phyloP scores from a whole-genome alignment of 2,113 vertebrate genomes.

The Galbula dea region DNA sequence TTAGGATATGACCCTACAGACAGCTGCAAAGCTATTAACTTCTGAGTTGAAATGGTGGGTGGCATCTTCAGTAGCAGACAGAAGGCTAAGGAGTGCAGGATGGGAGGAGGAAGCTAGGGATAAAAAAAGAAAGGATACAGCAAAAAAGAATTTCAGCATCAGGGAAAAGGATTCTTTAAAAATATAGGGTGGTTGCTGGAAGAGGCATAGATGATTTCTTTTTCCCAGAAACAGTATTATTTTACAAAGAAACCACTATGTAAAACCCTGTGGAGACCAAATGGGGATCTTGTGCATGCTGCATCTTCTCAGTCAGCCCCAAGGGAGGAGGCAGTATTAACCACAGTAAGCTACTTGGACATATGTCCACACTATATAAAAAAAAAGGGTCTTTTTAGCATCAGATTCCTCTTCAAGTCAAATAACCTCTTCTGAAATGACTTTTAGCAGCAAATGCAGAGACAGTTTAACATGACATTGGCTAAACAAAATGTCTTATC shows the following conservation, averaged over 20 bases:
- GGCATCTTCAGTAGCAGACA: fast-evolving
- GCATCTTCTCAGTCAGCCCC: background rate
- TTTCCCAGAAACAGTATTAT: background rate
- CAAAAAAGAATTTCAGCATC: background rate
- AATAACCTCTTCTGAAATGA: background rate
- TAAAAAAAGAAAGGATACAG: background rate
- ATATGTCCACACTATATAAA: background rate
- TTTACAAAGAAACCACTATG: fast-evolving
- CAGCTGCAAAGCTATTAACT: background rate
- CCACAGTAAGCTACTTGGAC: background rate
- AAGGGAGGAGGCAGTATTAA: background rate
- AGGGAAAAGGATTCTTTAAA: background rate
- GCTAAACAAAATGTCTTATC: background rate
- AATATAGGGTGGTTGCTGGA: background rate
- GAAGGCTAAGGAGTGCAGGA: background rate
- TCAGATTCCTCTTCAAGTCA: background rate
- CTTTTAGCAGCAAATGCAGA: background rate
- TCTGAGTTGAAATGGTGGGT: background rate
- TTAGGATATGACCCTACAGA: background rate
- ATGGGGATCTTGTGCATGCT: background rate
- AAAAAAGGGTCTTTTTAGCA: background rate
- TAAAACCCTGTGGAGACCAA: background rate
- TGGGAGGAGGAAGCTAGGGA: background rate
- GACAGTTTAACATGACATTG: background rate
- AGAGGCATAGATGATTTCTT: fast-evolving